Base-by-base conservation (phyloP, 2,113 vertebrate genomes). In the Entomyzon cyanotis region DNA sequence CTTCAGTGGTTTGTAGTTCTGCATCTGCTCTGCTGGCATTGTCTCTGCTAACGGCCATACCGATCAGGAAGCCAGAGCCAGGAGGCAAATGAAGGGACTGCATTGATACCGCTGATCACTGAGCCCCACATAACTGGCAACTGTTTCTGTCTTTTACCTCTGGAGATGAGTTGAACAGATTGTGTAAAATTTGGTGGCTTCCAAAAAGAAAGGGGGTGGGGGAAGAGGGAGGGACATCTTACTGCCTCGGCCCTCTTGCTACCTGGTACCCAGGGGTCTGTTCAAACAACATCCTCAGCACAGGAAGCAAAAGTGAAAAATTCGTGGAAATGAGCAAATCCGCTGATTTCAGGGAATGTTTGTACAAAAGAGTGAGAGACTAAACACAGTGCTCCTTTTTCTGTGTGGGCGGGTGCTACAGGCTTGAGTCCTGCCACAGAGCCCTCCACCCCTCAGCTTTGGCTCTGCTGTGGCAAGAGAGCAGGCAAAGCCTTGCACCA, bases 21-120 rank as follows among this genome's bases (percentile, higher is more conserved):
- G 96, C 96, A 96, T 97, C 97, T 97, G 97, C 95, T 97, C 95
- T 77, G 59, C 97, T 96, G 90, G 95, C 96, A 96, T 94, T 95
- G 94, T 96, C 95, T 95, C 86, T 22, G 41, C 83, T 90, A 89
- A 95, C 81, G 75, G 97, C 94, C 94, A 79, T 90, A 93, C 84
- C 33, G 91, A 95, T 93, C 93, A 75, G 89, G 87, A 96, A 97
- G 83, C 84, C 74, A 65, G 88, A 94, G 83, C 93, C 86, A 94
- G 93, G 94, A 95, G 79, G 93, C 90, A 92, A 87, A 73, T 88
- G 90, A 96, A 94, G 94, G 78, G 95, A 90, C 95, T 77, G 85
- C 95, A 84, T 68, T 77, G 91, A 94, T 81, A 90, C 76, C 11
- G 2, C 90, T 85, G 77, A 84, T 89, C 69, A 49, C 85, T 81